These are phyloP conservation scores for Caenorhabditis macrosperma DNA, from an alignment of 2,888 invertebrate genomes.

Conservation along the genomic window DNA sequence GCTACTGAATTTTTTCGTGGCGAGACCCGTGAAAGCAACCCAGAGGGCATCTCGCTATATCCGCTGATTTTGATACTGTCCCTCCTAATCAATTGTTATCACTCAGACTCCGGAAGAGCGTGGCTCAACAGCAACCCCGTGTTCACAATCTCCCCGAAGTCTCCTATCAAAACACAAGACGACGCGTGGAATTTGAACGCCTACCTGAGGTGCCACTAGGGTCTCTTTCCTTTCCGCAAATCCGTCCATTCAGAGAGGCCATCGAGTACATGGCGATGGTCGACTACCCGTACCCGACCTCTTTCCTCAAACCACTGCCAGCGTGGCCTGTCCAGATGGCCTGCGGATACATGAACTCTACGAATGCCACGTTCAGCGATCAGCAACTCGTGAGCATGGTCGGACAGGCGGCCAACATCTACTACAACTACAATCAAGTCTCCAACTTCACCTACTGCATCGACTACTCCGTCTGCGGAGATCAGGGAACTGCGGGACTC, in stretches of 20 bases:
- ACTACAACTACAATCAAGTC: conserved; percentile 63
- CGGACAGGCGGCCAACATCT: conserved; percentile 58
- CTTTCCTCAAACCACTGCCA: conserved; percentile 88
- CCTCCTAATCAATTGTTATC: too few species aligned
- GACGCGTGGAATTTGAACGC: conserved; percentile 53
- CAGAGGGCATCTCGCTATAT: too few species aligned
- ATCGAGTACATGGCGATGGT: conserved; percentile 88
- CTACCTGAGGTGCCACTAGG: conserved; percentile 27
- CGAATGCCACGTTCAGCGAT: conserved; percentile 56
- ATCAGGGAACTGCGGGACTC: conserved; percentile 64
- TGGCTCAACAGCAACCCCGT: conserved; percentile 67
- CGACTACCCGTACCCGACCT: conserved; percentile 92
- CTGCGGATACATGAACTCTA: conserved; percentile 44
- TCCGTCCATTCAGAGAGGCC: conserved; percentile 55
- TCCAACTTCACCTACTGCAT: conserved; percentile 62
- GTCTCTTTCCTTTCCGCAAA: too few species aligned
- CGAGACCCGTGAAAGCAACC: too few species aligned
- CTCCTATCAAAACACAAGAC: conserved; percentile 35
- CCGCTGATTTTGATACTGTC: too few species aligned
- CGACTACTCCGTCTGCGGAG: conserved; percentile 61
- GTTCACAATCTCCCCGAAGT: conserved; percentile 57
- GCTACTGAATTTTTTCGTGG: too few species aligned
- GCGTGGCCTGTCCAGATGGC: conserved; percentile 86
- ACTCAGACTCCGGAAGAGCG: conserved; percentile 28
- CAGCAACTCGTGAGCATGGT: conserved; percentile 59